Percentiles rank a stretch among this genome's conserved stretches.
Evolutionary conservation across 2,113 vertebrate species (phyloP).

Genomic region (Petromus typicus): DNA sequence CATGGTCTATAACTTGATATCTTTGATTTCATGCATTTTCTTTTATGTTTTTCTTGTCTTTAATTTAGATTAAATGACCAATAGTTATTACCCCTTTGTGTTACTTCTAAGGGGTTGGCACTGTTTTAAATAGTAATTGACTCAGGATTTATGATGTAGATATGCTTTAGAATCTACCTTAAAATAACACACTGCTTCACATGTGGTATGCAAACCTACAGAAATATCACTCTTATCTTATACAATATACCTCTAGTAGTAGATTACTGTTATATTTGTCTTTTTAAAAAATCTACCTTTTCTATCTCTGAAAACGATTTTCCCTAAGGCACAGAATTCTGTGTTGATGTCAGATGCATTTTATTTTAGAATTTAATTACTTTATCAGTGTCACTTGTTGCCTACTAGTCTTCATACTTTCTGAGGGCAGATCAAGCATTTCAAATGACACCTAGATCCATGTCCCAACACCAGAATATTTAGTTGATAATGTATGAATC

Average conservation of each 20-base stretch:
- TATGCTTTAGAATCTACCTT: background rate
- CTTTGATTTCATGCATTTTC: background rate
- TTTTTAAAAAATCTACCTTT: background rate
- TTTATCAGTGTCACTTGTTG: background rate
- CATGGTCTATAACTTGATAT: background rate
- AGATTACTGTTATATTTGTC: background rate
- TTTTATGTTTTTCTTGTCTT: background rate
- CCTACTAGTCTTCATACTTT: background rate
- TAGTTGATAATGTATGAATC: constrained; percentile 36
- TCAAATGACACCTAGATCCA: background rate
- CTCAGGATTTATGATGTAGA: background rate
- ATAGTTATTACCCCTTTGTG: background rate
- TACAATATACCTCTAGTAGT: background rate
- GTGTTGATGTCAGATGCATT: background rate
- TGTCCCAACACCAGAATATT: background rate
- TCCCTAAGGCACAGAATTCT: background rate
- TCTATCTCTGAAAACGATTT: background rate
- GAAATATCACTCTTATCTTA: constrained; percentile 19
- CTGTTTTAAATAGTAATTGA: background rate
- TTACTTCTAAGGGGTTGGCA: background rate
- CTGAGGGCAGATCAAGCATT: background rate
- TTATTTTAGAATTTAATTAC: background rate
- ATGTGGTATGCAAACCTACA: background rate
- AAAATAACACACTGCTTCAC: background rate
- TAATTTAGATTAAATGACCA: background rate